These are phyloP conservation scores for Falco punctatus DNA, from an alignment of 2,113 vertebrate genomes.

Conservation along the genomic window DNA sequence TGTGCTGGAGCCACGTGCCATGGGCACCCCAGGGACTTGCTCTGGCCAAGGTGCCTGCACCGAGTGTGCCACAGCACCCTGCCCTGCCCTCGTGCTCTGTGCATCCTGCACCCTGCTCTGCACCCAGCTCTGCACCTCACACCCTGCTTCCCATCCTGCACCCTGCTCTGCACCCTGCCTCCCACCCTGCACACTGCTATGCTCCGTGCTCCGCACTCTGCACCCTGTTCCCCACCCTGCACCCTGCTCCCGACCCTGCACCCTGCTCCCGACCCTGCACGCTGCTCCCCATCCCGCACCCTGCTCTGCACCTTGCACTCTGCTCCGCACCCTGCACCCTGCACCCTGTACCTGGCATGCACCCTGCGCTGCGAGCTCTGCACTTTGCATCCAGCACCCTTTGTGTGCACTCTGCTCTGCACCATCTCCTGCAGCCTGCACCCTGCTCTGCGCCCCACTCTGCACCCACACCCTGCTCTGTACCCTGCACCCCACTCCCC, in stretches of 20 bases:
- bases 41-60: rapidly evolving
- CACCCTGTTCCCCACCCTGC: too few relatives aligned
- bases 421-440: neutral
- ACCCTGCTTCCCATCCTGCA: neutral
- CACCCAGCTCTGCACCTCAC: too few relatives aligned
- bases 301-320: too few relatives aligned
- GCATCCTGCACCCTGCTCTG: neutral
- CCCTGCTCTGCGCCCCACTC: neutral
- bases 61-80: neutral
- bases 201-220: too few relatives aligned
- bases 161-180: too few relatives aligned
- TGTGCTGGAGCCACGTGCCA: rapidly evolving
- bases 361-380: too few relatives aligned
- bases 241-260: too few relatives aligned
- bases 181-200: neutral
- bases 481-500: neutral
- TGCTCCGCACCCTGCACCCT: neutral
- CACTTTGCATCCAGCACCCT: too few relatives aligned
- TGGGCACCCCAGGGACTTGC: rapidly evolving
- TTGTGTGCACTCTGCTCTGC: neutral
- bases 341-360: too few relatives aligned
- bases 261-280: too few relatives aligned
- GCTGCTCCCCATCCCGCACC: neutral
- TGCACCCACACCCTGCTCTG: neutral
- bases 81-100: neutral